Conservation (phyloP, 2,113 vertebrate genomes). For the Myrmecophaga tridactyla region DNA sequence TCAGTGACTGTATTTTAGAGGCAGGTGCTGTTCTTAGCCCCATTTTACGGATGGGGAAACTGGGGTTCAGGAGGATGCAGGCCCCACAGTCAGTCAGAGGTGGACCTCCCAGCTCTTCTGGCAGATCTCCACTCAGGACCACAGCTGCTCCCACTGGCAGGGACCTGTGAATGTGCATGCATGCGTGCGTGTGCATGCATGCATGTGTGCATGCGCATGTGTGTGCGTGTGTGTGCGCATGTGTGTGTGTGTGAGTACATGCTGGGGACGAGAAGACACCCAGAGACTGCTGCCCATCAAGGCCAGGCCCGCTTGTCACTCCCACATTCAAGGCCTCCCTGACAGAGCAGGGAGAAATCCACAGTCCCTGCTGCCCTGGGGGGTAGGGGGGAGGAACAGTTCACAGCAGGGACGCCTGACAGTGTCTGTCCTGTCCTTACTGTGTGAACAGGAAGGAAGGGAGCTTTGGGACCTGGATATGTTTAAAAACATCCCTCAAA, state of each 20-base stretch:
- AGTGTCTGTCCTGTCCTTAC: not conserved
- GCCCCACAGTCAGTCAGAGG: not conserved
- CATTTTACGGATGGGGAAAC: conserved; percentile 13
- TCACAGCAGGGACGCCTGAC: not conserved
- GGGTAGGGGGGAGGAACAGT: rapidly evolving
- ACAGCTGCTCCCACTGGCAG: not conserved
- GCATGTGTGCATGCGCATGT: not conserved
- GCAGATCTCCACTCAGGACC: not conserved
- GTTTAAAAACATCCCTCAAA: conserved; percentile 56
- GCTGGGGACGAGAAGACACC: not conserved
- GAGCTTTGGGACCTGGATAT: conserved; percentile 34
- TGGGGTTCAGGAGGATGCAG: not conserved
- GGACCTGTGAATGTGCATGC: not conserved
- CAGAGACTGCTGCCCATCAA: not conserved
- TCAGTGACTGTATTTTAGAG: not conserved
- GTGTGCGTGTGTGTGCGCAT: too few species aligned
- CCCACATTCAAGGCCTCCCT: not conserved
- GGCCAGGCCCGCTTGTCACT: not conserved
- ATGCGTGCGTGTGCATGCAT: rapidly evolving
- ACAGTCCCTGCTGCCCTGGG: not conserved
- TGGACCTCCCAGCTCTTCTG: not conserved
- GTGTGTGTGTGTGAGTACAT: too few species aligned
- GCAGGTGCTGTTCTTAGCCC: not conserved
- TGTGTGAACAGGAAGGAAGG: conserved; percentile 68
- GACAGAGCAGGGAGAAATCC: not conserved